Conservation (phyloP, 2,797 vertebrate genomes). For the Eupleurogrammus muticus region DNA sequence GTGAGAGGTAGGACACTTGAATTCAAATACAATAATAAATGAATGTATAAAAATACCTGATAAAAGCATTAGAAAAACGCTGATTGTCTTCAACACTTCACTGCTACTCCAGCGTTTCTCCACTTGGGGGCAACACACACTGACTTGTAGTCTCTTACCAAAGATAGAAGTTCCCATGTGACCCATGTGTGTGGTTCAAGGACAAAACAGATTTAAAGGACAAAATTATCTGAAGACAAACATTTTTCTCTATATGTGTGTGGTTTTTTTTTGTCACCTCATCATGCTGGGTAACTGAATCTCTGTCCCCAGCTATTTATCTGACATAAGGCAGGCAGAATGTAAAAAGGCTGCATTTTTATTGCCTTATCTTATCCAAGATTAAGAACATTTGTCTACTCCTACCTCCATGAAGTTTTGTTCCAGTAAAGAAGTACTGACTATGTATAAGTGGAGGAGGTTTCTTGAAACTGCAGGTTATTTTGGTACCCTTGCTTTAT, state of each 20-base stretch:
- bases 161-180: slow-evolving; percentile 3
- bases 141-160: slow-evolving; percentile 17
- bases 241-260: neutral
- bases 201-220: slow-evolving; percentile 58
- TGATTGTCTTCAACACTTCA: neutral
- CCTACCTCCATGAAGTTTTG: neutral
- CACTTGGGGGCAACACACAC: slow-evolving; percentile 70
- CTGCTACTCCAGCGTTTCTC: slow-evolving; percentile 31
- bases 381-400: neutral
- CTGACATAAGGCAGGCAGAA: neutral
- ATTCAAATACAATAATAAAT: too few relatives aligned
- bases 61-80: neutral
- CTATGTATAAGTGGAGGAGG: slow-evolving; percentile 6
- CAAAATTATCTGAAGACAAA: slow-evolving; percentile 5
- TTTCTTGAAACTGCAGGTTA: neutral
- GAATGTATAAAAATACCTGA: too few relatives aligned
- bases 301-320: neutral
- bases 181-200: slow-evolving; percentile 53
- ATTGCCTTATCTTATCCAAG: neutral
- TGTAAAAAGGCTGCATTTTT: slow-evolving; percentile 2
- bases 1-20: neutral
- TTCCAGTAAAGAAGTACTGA: neutral
- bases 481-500: slow-evolving; percentile 46
- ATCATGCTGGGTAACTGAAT: neutral
- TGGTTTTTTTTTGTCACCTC: neutral